Evolutionary conservation across 92 coral and sea anemone species (phyloP).

Genomic region (Epizoanthus stellaris): DNA sequence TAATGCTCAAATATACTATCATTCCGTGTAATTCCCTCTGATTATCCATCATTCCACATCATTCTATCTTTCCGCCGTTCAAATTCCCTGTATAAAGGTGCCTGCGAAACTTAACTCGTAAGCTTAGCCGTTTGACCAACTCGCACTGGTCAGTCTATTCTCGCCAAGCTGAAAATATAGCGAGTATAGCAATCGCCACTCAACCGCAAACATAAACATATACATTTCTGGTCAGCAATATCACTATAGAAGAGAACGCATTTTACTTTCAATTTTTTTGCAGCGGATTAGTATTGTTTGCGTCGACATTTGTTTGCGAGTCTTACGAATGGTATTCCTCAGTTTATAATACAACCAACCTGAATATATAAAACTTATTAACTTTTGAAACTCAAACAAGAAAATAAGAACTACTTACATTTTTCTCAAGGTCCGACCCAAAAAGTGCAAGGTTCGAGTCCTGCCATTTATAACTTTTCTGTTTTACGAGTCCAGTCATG

Average conservation of each 20-base stretch:
- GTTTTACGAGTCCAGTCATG: conserved; percentile 2
- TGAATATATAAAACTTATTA: not conserved
- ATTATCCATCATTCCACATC: too few species aligned
- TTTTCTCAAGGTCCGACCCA: conserved; percentile 3
- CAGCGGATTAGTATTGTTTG: too few species aligned
- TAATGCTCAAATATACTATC: too few species aligned
- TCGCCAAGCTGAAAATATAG: not conserved
- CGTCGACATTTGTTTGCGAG: too few species aligned
- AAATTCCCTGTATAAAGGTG: too few species aligned
- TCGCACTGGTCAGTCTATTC: not conserved
- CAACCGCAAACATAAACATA: not conserved
- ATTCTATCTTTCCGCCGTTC: too few species aligned
- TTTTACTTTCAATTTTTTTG: too few species aligned
- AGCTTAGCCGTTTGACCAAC: too few species aligned
- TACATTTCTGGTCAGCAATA: not conserved
- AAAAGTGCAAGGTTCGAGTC: not conserved
- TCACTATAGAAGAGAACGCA: not conserved
- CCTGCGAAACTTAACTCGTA: too few species aligned
- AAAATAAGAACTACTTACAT: not conserved
- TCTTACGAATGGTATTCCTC: not conserved
- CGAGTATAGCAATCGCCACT: not conserved
- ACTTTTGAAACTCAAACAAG: not conserved
- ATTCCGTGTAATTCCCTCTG: too few species aligned
- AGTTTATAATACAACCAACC: not conserved
- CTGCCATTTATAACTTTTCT: conserved; percentile 4